phyloP scores from a whole-genome alignment of 2,888 invertebrate genomes.

The Schizaphis graminum region DNA sequence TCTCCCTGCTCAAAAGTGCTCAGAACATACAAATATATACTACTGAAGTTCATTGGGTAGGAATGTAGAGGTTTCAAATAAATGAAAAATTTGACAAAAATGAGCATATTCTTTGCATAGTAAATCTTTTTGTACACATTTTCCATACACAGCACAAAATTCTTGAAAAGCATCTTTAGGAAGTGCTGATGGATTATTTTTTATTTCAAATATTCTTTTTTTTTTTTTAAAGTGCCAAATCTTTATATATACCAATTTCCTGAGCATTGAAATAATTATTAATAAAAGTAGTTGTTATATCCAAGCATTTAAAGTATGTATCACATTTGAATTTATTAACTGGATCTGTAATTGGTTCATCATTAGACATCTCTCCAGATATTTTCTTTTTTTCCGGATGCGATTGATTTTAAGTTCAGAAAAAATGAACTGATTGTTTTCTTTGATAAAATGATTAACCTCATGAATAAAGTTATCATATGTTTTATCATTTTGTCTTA shows the following conservation, averaged over 20 bases:
- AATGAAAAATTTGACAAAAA: slow-evolving; percentile 17
- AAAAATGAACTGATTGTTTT: background rate
- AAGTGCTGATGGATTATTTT: background rate
- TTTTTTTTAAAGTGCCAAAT: background rate
- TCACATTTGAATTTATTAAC: slow-evolving; percentile 11
- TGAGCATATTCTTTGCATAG: background rate
- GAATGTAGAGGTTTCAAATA: slow-evolving; percentile 13
- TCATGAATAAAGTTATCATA: slow-evolving; percentile 10
- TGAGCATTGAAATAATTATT: background rate
- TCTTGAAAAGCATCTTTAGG: slow-evolving; percentile 17
- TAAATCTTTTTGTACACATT: background rate
- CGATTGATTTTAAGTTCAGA: slow-evolving; percentile 16
- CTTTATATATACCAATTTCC: background rate
- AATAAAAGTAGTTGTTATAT: background rate
- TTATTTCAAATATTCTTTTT: slow-evolving; percentile 6
- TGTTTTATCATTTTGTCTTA: background rate
- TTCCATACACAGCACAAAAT: slow-evolving; percentile 7
- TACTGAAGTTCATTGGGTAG: background rate
- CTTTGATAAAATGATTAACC: background rate
- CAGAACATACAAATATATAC: too few relatives aligned
- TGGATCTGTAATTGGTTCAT: slow-evolving; percentile 4
- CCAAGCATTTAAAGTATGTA: background rate
- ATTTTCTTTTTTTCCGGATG: background rate
- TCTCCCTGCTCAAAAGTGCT: too few relatives aligned
- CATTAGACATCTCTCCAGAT: background rate